Conservation (phyloP, 2,797 vertebrate species). For the Melanitta fusca region DNA sequence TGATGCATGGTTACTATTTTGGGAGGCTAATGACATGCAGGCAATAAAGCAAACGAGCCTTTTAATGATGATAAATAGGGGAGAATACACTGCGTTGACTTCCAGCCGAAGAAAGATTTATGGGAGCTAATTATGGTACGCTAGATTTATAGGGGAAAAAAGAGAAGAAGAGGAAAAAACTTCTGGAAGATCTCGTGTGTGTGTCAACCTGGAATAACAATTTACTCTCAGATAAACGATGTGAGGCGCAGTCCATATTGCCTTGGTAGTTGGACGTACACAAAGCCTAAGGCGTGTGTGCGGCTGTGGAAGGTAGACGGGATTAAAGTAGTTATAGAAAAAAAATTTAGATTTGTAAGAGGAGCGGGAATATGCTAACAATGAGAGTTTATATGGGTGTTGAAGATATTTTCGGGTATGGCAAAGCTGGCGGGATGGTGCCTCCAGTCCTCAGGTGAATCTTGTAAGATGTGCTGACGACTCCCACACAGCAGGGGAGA, state of each 20-base stretch:
- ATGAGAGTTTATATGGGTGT: not conserved
- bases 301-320: not conserved
- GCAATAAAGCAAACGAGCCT: constrained; percentile 43
- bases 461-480: not conserved
- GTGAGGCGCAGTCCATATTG: not conserved
- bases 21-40: not conserved
- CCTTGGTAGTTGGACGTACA: not conserved
- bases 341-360: not conserved
- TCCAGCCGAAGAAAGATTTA: constrained; percentile 17
- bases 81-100: not conserved
- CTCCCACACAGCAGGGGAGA: too few relatives aligned
- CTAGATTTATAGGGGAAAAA: constrained; percentile 2
- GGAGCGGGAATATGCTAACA: not conserved
- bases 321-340: not conserved
- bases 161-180: not conserved
- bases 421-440: not conserved
- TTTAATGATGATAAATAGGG: constrained; percentile 35
- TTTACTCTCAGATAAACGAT: not conserved
- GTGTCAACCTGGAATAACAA: not conserved
- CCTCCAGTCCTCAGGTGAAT: too few relatives aligned
- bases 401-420: not conserved
- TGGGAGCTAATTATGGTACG: not conserved
- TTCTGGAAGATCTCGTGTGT: not conserved
- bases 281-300: not conserved
- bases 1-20: constrained; percentile 24